Conservation (phyloP, 2,888 invertebrate species). For the Leptopterna dolabrata region DNA sequence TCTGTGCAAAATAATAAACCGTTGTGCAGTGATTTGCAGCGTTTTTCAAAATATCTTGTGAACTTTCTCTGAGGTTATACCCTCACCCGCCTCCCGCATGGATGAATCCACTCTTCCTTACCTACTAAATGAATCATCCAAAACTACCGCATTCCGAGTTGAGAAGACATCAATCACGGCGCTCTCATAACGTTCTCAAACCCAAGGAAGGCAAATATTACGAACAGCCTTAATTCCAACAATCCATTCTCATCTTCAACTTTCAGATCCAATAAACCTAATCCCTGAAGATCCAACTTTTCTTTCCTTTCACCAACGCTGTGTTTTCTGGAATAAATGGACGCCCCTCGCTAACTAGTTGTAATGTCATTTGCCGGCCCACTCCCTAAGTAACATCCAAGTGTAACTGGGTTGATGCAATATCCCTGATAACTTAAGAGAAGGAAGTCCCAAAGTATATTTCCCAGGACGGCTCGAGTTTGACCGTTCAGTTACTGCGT, state of each 20-base stretch:
- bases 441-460: constrained; percentile 12
- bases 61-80: no score
- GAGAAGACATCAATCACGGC: no score
- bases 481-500: neutral
- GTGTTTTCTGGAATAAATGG: neutral
- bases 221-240: neutral
- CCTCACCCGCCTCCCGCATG: no score
- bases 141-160: no score
- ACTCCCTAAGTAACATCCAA: no score
- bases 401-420: constrained; percentile 31
- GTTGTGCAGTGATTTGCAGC: no score
- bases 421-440: constrained; percentile 18
- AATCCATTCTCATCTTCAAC: neutral
- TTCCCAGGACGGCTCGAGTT: neutral
- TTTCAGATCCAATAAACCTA: neutral
- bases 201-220: neutral
- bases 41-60: no score
- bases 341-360: neutral
- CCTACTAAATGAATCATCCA: no score
- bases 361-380: neutral
- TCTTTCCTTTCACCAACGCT: neutral
- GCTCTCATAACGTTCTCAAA: no score
- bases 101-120: no score
- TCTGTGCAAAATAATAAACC: no score
- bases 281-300: neutral